Evolutionary conservation across 2,888 invertebrate genomes (phyloP).

Genomic region (Adela reaumurella): DNA sequence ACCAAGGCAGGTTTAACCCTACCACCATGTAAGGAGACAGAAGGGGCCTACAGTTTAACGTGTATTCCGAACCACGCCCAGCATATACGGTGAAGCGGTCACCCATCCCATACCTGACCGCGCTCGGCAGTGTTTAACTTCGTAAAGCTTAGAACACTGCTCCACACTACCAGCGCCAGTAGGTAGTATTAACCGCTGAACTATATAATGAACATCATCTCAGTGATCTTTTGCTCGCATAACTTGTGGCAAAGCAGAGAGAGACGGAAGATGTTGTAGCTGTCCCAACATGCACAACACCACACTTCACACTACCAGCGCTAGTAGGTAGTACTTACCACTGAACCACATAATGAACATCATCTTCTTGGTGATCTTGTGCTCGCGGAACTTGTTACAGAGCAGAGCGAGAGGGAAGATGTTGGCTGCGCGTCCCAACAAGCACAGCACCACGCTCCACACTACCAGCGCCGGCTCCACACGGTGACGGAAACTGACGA

Average conservation of each 20-base stretch:
- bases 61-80: too few species aligned
- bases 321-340: too few species aligned
- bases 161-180: too few species aligned
- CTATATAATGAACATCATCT: conserved; percentile 99
- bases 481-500: conserved; percentile 91
- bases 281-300: conserved; percentile 88
- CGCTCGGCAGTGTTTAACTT: too few species aligned
- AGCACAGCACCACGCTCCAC: conserved; percentile 90
- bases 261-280: conserved; percentile 94
- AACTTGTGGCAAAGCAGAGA: conserved; percentile 93
- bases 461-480: conserved; percentile 89
- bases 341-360: conserved; percentile 99
- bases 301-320: too few species aligned
- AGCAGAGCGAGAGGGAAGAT: conserved; percentile 93
- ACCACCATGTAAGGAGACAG: too few species aligned
- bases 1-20: too few species aligned
- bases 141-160: too few species aligned
- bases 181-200: conserved; percentile 86
- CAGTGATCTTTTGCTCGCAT: conserved; percentile 95
- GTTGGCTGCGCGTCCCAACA: conserved; percentile 92
- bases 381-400: conserved; percentile 94
- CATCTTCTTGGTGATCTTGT: conserved; percentile 97
- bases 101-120: too few species aligned
- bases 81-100: too few species aligned
- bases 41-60: too few species aligned